Evolutionary conservation across 2,113 vertebrate species (phyloP).

Genomic region (Pterocles gutturalis): DNA sequence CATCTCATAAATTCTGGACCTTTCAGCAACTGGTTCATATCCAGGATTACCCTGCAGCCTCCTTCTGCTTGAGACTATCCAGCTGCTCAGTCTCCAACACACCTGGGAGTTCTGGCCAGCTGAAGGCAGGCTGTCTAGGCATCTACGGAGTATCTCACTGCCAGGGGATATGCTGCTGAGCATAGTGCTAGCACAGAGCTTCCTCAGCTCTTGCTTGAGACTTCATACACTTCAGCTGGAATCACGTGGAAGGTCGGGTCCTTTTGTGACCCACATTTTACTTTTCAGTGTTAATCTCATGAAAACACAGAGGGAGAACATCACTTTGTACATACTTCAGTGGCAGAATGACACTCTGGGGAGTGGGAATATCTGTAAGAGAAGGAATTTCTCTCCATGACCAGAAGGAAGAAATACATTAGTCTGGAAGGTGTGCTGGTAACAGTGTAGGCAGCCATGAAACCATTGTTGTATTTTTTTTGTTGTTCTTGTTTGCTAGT

Average conservation of each 20-base stretch:
- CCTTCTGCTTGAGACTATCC: conserved; percentile 5
- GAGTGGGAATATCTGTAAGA: neutral
- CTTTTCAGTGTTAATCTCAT: neutral
- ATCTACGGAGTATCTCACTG: rapidly evolving
- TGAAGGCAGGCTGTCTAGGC: neutral
- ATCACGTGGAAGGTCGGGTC: neutral
- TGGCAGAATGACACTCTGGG: neutral
- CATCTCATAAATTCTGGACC: conserved; percentile 18
- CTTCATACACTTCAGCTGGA: neutral
- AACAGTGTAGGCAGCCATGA: neutral
- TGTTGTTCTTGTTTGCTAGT: neutral
- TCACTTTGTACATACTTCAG: neutral
- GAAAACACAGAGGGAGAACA: neutral
- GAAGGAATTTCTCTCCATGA: neutral
- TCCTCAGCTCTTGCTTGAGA: neutral
- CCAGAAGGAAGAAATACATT: neutral
- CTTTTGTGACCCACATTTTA: neutral
- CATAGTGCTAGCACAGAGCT: neutral
- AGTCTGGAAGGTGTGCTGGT: neutral
- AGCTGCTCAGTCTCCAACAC: neutral
- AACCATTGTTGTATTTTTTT: neutral
- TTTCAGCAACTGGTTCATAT: neutral
- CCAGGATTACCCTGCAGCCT: neutral
- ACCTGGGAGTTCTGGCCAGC: neutral
- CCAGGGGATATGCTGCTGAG: neutral